phyloP scores from a whole-genome alignment of 1,140 invertebrate species.

The Yoshiicerus persimilis region DNA sequence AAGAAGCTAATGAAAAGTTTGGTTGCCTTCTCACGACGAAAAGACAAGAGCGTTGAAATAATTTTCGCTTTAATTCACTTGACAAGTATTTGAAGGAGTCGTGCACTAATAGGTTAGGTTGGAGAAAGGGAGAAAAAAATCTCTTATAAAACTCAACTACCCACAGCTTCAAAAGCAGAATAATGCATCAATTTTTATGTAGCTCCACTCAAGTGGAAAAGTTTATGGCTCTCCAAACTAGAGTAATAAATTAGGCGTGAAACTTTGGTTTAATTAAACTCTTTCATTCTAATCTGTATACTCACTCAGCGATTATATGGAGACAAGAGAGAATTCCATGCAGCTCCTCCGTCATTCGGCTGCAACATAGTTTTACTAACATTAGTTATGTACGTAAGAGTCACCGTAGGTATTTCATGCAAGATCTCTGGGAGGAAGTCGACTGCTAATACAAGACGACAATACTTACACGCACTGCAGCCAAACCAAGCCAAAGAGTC shows the following conservation, averaged over 20 bases:
- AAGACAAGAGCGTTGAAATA: constrained; percentile 7
- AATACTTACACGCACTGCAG: not conserved
- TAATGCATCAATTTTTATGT: constrained; percentile 26
- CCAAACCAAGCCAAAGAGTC: not conserved
- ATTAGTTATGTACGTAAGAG: too few species aligned
- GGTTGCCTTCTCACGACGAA: not conserved
- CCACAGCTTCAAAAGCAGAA: constrained; percentile 21
- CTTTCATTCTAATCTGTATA: constrained; percentile 25
- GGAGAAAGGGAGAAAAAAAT: not conserved
- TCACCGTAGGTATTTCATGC: not conserved
- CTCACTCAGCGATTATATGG: not conserved
- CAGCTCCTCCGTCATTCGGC: not conserved
- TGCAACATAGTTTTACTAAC: not conserved
- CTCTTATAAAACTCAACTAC: constrained; percentile 12
- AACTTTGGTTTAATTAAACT: constrained; percentile 26
- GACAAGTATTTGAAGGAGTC: not conserved
- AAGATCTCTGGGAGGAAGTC: not conserved
- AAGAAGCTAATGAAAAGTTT: constrained; percentile 5
- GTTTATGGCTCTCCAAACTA: constrained; percentile 13
- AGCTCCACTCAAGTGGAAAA: constrained; percentile 21
- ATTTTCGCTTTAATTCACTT: constrained; percentile 3
- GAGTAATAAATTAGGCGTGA: constrained; percentile 26
- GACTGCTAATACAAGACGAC: not conserved
- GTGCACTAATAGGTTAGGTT: constrained; percentile 3
- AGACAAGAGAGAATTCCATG: constrained; percentile 1